Conservation (phyloP, 2,888 invertebrate genomes). For the Torymus auratus region DNA sequence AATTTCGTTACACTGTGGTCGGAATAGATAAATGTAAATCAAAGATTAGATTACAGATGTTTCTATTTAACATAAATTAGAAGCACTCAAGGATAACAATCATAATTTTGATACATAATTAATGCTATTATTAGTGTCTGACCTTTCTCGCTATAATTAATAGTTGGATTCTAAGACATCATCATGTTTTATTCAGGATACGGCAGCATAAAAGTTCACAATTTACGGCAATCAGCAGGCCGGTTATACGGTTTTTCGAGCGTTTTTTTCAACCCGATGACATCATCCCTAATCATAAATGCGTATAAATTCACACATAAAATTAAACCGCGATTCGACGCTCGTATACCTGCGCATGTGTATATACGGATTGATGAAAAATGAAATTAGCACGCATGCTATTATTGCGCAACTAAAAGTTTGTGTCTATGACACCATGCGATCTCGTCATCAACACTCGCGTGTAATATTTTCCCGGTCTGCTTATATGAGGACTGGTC, state of each 20-base stretch:
- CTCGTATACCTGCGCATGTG: neutral
- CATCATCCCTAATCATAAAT: conserved; percentile 19
- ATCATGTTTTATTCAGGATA: neutral
- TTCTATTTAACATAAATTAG: too few relatives aligned
- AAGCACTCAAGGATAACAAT: neutral
- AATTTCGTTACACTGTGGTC: too few relatives aligned
- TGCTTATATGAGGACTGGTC: neutral
- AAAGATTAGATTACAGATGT: too few relatives aligned
- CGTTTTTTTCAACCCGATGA: conserved; percentile 17
- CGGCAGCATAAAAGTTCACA: neutral
- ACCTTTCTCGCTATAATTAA: neutral
- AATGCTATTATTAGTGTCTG: neutral
- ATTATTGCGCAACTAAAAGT: neutral
- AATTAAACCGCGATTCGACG: neutral
- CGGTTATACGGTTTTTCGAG: neutral
- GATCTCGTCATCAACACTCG: conserved; percentile 12
- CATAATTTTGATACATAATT: neutral
- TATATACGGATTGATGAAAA: conserved; percentile 17
- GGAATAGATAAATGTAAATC: too few relatives aligned
- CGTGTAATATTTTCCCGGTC: neutral
- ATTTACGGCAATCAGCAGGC: conserved; percentile 26
- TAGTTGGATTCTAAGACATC: neutral
- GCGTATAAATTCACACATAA: conserved; percentile 10
- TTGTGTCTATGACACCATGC: neutral
- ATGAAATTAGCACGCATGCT: neutral